Percentiles rank a stretch among this genome's conserved stretches.
Evolutionary conservation across 2,888 invertebrate species (phyloP).

Genomic region (Xanthorhoe designata): DNA sequence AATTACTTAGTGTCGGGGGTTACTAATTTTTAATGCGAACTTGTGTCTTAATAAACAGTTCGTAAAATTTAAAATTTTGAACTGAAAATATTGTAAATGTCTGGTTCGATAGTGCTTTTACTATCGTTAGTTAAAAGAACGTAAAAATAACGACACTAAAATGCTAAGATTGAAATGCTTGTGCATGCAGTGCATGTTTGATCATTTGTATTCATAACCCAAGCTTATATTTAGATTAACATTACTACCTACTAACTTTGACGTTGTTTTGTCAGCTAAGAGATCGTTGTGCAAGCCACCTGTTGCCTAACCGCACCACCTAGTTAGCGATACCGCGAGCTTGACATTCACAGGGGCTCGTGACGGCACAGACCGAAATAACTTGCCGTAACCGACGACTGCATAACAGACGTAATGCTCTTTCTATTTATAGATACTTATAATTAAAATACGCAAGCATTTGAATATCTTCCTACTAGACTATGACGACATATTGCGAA

Average conservation of each 20-base stretch:
- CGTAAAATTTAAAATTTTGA: too few relatives aligned
- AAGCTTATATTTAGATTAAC: not conserved
- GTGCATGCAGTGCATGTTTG: too few relatives aligned
- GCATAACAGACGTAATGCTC: conserved; percentile 79
- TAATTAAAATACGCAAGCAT: conserved; percentile 78
- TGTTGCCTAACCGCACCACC: conserved; percentile 74
- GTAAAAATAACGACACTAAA: too few relatives aligned
- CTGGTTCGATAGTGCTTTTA: too few relatives aligned
- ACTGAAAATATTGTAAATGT: too few relatives aligned
- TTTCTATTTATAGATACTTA: conserved; percentile 79
- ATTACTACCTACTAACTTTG: not conserved
- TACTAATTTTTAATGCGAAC: too few relatives aligned
- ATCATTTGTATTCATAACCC: not conserved
- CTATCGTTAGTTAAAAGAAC: too few relatives aligned
- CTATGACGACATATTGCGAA: conserved; percentile 53
- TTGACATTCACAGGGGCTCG: conserved; percentile 81
- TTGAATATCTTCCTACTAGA: conserved; percentile 65
- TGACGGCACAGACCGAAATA: conserved; percentile 80
- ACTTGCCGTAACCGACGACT: conserved; percentile 79
- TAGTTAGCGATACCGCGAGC: conserved; percentile 76
- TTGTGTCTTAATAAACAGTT: too few relatives aligned
- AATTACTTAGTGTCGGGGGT: too few relatives aligned
- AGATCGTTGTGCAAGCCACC: conserved; percentile 73
- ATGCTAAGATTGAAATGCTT: too few relatives aligned
- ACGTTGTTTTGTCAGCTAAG: conserved; percentile 52